These are phyloP conservation scores for Nephrocerus scutellatus DNA, from an alignment of 2,888 invertebrate genomes.

Conservation along the genomic window DNA sequence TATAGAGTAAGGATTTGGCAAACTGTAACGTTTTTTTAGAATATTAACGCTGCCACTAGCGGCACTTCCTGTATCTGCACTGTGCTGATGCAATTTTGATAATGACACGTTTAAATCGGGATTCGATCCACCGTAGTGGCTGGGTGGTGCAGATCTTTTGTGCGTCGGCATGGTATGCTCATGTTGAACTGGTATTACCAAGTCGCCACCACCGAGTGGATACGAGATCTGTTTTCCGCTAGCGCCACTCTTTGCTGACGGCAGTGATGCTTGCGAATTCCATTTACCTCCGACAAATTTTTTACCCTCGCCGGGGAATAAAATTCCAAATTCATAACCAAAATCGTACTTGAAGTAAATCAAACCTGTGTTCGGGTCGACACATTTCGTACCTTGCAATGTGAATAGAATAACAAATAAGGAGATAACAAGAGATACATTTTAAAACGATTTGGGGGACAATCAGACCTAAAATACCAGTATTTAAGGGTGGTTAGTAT, in stretches of 20 bases:
- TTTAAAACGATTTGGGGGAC: background rate
- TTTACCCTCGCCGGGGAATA: conserved; percentile 61
- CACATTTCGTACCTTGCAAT: conserved; percentile 62
- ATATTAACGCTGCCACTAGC: conserved; percentile 11
- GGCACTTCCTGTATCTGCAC: conserved; percentile 33
- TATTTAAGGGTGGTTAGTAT: conserved; percentile 6
- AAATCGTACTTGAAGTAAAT: conserved; percentile 79
- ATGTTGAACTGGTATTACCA: conserved; percentile 62
- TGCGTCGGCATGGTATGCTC: conserved; percentile 49
- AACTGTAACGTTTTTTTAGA: conserved; percentile 46
- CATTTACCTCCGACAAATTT: conserved; percentile 45
- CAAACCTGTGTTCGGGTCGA: conserved; percentile 67
- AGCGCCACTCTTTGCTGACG: background rate
- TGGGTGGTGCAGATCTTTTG: conserved; percentile 4
- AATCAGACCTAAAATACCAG: background rate
- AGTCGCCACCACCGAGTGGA: conserved; percentile 49
- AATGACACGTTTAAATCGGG: conserved; percentile 8
- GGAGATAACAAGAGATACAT: conserved; percentile 17
- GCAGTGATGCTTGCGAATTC: conserved; percentile 27
- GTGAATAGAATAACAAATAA: conserved; percentile 16
- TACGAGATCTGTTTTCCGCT: conserved; percentile 31
- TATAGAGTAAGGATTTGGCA: conserved; percentile 40
- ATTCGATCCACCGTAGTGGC: conserved; percentile 9
- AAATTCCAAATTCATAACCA: conserved; percentile 70
- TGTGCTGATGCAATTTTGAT: conserved; percentile 1